Percentiles rank a stretch among this genome's conserved stretches.
Evolutionary conservation across 2,797 vertebrate genomes (phyloP).

Genomic region (Atherinosoma microstoma): DNA sequence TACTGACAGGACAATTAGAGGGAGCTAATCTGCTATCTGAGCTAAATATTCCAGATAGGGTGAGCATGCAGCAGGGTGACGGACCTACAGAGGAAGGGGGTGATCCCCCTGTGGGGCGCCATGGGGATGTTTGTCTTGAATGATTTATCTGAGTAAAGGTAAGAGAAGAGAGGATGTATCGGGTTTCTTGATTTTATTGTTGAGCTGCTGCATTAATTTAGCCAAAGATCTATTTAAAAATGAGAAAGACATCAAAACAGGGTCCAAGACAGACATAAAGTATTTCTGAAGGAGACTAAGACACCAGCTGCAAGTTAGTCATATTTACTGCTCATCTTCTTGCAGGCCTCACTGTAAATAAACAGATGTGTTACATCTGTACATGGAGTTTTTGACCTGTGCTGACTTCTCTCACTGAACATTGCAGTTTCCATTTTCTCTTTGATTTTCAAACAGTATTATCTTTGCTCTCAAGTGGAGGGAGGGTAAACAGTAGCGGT

Average conservation of each 20-base stretch:
- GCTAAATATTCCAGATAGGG: slow-evolving; percentile 71
- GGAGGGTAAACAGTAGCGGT: slow-evolving; percentile 73
- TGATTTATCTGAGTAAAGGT: slow-evolving; percentile 49
- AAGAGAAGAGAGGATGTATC: slow-evolving; percentile 24
- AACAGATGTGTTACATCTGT: slow-evolving; percentile 48
- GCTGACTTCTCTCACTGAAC: slow-evolving; percentile 48
- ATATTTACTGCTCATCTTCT: slow-evolving; percentile 36
- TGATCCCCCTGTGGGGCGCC: slow-evolving; percentile 15
- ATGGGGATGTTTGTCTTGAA: slow-evolving; percentile 37
- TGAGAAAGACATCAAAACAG: slow-evolving; percentile 30
- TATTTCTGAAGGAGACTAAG: slow-evolving; percentile 30
- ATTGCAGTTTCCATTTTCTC: slow-evolving; percentile 61
- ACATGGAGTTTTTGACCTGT: slow-evolving; percentile 59
- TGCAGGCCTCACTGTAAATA: slow-evolving; percentile 48
- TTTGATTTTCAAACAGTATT: slow-evolving; percentile 63
- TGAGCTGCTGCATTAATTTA: background rate
- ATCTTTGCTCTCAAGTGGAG: slow-evolving; percentile 63
- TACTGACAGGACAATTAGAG: slow-evolving; percentile 78
- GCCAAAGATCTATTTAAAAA: slow-evolving; percentile 20
- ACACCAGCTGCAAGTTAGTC: slow-evolving; percentile 21
- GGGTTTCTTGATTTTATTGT: background rate
- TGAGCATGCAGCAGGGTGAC: slow-evolving; percentile 50
- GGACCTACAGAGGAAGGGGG: slow-evolving; percentile 14
- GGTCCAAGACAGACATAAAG: slow-evolving; percentile 33
- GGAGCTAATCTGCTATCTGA: slow-evolving; percentile 67